These are phyloP conservation scores for Epiperipatus broadwayi DNA, from an alignment of 2,888 invertebrate species.

Conservation along the genomic window DNA sequence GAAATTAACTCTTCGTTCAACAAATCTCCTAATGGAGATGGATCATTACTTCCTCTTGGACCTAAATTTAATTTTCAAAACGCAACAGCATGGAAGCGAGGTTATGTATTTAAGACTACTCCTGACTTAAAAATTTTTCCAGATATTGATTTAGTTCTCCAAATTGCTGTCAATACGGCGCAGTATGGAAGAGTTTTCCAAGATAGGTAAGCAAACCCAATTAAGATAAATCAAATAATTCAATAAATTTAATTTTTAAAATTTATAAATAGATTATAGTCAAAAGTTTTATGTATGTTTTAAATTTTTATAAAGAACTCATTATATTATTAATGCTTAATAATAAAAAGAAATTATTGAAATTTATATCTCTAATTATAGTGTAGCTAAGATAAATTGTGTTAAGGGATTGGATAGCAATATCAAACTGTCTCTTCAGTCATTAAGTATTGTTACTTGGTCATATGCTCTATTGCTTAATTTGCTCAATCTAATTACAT, in stretches of 20 bases:
- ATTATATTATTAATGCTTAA: too few relatives aligned
- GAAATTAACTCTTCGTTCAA: conserved; percentile 6
- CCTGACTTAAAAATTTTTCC: conserved; percentile 25
- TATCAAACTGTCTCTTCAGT: too few relatives aligned
- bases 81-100: too few relatives aligned
- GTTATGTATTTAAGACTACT: conserved; percentile 25
- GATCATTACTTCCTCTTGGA: background rate
- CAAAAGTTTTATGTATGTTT: background rate
- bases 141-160: conserved; percentile 20
- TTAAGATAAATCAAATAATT: background rate
- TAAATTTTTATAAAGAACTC: too few relatives aligned
- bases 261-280: conserved; percentile 3
- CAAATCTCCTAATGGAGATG: background rate
- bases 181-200: conserved; percentile 28
- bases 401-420: too few relatives aligned
- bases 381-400: too few relatives aligned
- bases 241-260: background rate
- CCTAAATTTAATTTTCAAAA: background rate
- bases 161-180: conserved; percentile 27
- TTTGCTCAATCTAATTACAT: too few relatives aligned
- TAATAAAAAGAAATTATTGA: too few relatives aligned
- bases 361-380: too few relatives aligned
- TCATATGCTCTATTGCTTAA: too few relatives aligned
- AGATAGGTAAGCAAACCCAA: conserved; percentile 24
- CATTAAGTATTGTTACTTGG: too few relatives aligned